Evolutionary conservation across 1,140 invertebrate species (phyloP).

Genomic region (Diploscapter pachys): DNA sequence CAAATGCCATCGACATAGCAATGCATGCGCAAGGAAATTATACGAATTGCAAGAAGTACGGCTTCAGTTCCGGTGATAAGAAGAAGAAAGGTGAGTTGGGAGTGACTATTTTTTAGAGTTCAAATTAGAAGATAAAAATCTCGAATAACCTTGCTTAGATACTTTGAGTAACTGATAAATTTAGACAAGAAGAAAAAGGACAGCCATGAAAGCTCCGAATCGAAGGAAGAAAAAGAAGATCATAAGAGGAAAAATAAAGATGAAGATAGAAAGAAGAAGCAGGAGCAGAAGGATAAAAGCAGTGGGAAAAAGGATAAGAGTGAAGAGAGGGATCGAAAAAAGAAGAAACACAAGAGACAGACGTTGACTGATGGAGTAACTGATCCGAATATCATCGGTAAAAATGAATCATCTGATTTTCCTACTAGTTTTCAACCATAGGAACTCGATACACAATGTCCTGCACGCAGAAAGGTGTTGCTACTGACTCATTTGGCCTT

Average conservation of each 20-base stretch:
- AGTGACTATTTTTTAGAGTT: too few species aligned
- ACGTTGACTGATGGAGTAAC: neutral
- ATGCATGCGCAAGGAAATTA: neutral
- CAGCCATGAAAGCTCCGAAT: too few species aligned
- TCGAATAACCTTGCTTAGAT: too few species aligned
- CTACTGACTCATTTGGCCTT: slow-evolving; percentile 13
- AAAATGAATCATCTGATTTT: slow-evolving; percentile 5
- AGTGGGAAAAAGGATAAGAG: too few species aligned
- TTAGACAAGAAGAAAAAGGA: too few species aligned
- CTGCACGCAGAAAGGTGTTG: slow-evolving; percentile 9
- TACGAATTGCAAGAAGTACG: neutral
- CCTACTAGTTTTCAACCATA: neutral
- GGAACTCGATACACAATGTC: slow-evolving; percentile 22
- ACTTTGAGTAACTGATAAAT: too few species aligned
- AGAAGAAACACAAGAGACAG: slow-evolving; percentile 11
- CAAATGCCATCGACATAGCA: neutral
- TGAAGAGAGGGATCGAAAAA: too few species aligned
- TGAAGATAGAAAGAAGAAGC: slow-evolving; percentile 5
- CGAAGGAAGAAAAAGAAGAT: too few species aligned
- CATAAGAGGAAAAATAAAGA: too few species aligned
- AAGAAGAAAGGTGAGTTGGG: too few species aligned
- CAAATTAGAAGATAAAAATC: too few species aligned
- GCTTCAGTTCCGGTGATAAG: too few species aligned
- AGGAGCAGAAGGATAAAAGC: slow-evolving; percentile 5
- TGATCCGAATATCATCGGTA: slow-evolving; percentile 14